A percentile compares a stretch with the other conserved stretches of the same genome.
Conservation (phyloP, 2,888 invertebrate genomes). For the Orchesella flavescens region DNA sequence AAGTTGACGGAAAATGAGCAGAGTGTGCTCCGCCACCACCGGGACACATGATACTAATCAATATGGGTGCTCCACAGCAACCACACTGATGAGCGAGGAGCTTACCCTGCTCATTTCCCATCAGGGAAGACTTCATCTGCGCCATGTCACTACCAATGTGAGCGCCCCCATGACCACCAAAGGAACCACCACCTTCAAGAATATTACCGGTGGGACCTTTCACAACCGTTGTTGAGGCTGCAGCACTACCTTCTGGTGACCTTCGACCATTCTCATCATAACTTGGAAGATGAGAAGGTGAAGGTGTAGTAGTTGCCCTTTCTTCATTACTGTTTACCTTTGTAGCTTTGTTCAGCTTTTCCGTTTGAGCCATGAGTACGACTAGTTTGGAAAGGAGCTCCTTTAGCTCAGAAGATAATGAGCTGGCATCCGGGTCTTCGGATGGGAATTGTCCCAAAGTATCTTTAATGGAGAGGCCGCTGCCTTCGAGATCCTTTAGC, state of each 20-base stretch:
- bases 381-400: conserved; percentile 80
- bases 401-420: conserved; percentile 77
- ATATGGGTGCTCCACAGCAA: conserved; percentile 48
- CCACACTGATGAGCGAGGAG: conserved; percentile 41
- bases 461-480: conserved; percentile 80
- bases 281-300: conserved; percentile 34
- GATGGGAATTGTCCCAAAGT: conserved; percentile 79
- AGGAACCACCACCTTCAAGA: conserved; percentile 9
- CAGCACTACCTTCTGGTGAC: conserved; percentile 47
- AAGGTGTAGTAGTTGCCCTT: conserved; percentile 29
- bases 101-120: conserved; percentile 17
- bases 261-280: conserved; percentile 53
- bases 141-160: background rate
- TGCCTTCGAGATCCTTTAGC: conserved; percentile 81
- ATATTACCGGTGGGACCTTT: conserved; percentile 17
- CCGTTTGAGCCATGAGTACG: conserved; percentile 75
- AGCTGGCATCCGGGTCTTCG: conserved; percentile 80
- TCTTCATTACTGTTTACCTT: conserved; percentile 51
- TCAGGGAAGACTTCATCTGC: background rate
- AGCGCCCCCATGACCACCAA: conserved; percentile 5
- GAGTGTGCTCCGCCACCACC: background rate
- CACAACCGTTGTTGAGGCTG: conserved; percentile 2
- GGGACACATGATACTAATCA: conserved; percentile 28
- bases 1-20: background rate
- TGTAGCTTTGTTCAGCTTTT: conserved; percentile 46